These are phyloP conservation scores for Poecilia picta DNA, from an alignment of 2,797 vertebrate genomes.

Conservation along the genomic window DNA sequence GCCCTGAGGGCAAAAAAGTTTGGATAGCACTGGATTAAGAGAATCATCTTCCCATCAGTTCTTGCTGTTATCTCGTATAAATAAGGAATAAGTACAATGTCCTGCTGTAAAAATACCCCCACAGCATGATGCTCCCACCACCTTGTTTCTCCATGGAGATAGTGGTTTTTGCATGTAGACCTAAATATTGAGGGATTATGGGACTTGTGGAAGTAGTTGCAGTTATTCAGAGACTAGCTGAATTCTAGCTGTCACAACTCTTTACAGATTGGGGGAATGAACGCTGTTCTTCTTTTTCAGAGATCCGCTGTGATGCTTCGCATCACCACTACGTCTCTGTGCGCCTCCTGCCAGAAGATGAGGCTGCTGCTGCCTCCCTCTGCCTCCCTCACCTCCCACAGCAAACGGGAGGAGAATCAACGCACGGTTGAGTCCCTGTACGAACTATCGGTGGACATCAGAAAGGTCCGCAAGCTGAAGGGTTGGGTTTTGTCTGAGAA, in stretches of 20 bases:
- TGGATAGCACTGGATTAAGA: no score
- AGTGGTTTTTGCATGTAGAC: background rate
- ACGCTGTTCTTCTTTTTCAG: background rate
- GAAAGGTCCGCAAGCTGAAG: conserved; percentile 85
- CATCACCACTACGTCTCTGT: conserved; percentile 57
- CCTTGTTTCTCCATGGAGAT: background rate
- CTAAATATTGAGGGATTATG: background rate
- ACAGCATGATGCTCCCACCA: background rate
- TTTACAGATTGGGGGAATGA: background rate
- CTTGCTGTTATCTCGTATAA: background rate
- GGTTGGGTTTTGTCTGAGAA: conserved; percentile 87
- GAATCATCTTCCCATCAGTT: background rate
- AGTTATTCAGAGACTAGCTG: background rate
- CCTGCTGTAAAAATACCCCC: background rate
- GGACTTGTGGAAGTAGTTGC: background rate
- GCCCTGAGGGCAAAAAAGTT: no score
- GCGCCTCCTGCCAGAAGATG: conserved; percentile 54
- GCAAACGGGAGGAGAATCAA: conserved; percentile 79
- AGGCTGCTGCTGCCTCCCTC: conserved; percentile 39
- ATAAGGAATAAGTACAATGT: background rate
- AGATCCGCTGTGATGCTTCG: conserved; percentile 61
- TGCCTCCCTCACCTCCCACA: conserved; percentile 18
- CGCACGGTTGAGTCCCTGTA: conserved; percentile 79
- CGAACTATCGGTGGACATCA: conserved; percentile 84
- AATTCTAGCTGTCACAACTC: background rate